Percentiles rank a stretch among this genome's conserved stretches.
phyloP scores from a whole-genome alignment of 2,888 invertebrate species.

The Dynastes maya region DNA sequence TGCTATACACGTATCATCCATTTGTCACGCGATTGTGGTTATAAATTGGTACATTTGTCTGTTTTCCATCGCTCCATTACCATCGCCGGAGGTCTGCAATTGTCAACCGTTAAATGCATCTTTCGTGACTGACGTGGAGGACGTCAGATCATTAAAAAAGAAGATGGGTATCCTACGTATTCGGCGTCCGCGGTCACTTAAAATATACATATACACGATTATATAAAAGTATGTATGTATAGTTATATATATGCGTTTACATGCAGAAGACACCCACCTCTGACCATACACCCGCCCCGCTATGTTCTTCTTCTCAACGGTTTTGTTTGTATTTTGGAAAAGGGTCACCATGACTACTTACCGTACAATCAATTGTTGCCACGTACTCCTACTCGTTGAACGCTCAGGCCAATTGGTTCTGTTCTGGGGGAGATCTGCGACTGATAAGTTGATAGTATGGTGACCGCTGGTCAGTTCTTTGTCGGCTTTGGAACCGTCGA shows the following conservation, averaged over 20 bases:
- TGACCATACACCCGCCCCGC: conserved; percentile 22
- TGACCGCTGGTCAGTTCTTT: conserved; percentile 68
- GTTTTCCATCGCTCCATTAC: conserved; percentile 13
- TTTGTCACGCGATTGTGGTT: conserved; percentile 36
- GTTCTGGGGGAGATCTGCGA: conserved; percentile 64
- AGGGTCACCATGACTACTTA: conserved; percentile 66
- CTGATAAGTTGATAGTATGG: conserved; percentile 68
- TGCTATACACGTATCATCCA: conserved; percentile 20
- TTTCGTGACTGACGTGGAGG: conserved; percentile 36
- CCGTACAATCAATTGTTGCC: conserved; percentile 69
- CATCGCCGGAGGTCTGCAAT: conserved; percentile 15
- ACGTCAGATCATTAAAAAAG: conserved; percentile 23
- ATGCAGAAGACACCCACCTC: conserved; percentile 21
- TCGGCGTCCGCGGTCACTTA: conserved; percentile 8
- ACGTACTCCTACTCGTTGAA: conserved; percentile 66
- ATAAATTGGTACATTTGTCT: conserved; percentile 38
- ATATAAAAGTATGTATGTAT: background rate
- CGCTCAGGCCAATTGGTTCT: conserved; percentile 63
- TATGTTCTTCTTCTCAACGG: background rate
- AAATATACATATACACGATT: conserved; percentile 18
- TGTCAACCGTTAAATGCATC: conserved; percentile 40
- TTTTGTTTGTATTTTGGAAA: conserved; percentile 67
- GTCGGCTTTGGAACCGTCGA: conserved; percentile 61
- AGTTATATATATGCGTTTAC: background rate
- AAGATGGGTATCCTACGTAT: conserved; percentile 28